Base-by-base conservation (phyloP, 2,113 vertebrate genomes). In the sheep (Ovis aries) region DNA sequence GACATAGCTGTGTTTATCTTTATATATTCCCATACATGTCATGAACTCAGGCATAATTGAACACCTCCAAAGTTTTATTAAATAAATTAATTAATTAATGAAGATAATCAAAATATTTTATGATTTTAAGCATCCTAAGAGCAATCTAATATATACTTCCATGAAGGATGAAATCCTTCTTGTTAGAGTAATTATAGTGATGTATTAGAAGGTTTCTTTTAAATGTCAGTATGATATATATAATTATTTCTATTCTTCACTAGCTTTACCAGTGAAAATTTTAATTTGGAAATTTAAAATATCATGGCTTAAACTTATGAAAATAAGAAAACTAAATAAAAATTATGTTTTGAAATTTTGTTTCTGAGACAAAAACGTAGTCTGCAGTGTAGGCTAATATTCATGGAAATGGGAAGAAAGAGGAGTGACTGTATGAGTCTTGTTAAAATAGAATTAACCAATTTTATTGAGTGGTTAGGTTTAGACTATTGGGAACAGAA, bases 251-350 rank as follows among this genome's bases (percentile, higher is more conserved):
- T 80, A 31, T 33, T 94, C n/a, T 67, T 67, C 14, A 98, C 87
- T 23, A 82, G 74, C 74, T 77, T 83, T 88, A 85, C 8, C 52
- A 74, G 40, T 64, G 23, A 96, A 82, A 31, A 80, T 85, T 94
- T 80, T 83, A 91, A 83, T 29, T 52, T 31, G 16, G 62, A 84
- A 97, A 86, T 89, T 85, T 55, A 82, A 21, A 81, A 31, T 25
- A 36, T 52, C 31, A 90, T 86, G 53, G 31, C 64, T 95, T 60
- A 82, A 27, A 15, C 2, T 88, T 64, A 93, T 53, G 12, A 88
- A 67, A 98, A 93, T 52, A n/a, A 95, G 14, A 90, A 91, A 85
- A 88, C 40, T n/a, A 90, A 80, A 53, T 50, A 27, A 33, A 89
- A 83, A 90, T 50, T 3, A 13, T 84, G 12, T 33, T 62, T 36